Base-by-base conservation (phyloP, 2,797 vertebrate genomes). In the Trachurus trachurus region DNA sequence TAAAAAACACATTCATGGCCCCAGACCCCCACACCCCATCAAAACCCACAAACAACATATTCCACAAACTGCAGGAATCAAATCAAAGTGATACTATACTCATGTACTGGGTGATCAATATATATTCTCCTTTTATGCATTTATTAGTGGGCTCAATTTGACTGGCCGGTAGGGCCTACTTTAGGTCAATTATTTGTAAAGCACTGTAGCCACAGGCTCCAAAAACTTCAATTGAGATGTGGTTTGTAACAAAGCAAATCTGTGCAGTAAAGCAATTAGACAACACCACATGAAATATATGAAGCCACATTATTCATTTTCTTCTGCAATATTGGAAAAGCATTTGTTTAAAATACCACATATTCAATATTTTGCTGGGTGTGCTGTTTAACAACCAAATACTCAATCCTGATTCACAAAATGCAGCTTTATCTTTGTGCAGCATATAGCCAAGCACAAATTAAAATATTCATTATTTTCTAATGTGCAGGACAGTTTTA, bases 81-180 rank as follows among this genome's bases (percentile, higher is more conserved):
- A 91, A 92, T 88, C 71, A 87, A 89, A 93, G 81, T 50, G 34
- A 76, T 64, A 70, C 68, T 82, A 74, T 91, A 87, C 76, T 84
- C 87, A 87, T 88, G 75, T 73, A 61, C 66, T 19, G 44, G 13
- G 21, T 75, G 64, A 88, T 93, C 88, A 78, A 93, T 94, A 93
- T 92, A 89, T 91, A 90, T 92, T 92, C 90, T 84, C 65, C 72
- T 17, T 84, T 89, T 83, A 87, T 87, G 79, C 87, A 91, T 93
- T 93, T 91, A 92, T 91, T 91, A 90, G 86, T 86, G 66, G 81
- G 76, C 81, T 88, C 80, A 89, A 89, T 92, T 92, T 85, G 71
- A 87, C 58, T 76, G 80, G 80, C 77, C 83, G 86, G 82, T 72
- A 78, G 80, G 84, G 66, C 79, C 74, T 86, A 83, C 74, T 91